phyloP scores from a whole-genome alignment of 2,888 invertebrate genomes.

The Lamproptera curius region DNA sequence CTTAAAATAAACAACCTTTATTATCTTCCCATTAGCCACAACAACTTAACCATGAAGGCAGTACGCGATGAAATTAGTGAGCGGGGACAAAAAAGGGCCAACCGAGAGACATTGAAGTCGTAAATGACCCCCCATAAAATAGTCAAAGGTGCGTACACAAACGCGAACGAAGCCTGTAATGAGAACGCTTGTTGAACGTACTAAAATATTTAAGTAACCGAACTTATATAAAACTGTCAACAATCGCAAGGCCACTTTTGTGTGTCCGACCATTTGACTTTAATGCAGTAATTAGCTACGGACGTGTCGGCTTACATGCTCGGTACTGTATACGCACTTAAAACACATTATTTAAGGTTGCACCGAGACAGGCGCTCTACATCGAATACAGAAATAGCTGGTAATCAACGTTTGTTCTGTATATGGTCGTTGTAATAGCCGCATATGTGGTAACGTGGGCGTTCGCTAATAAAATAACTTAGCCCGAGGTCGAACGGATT shows the following conservation, averaged over 20 bases:
- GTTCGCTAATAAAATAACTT: constrained; percentile 21
- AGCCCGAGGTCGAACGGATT: constrained; percentile 11
- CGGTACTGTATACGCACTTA: too few species aligned
- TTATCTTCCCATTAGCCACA: neutral
- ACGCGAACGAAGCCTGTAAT: too few species aligned
- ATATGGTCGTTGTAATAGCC: constrained; percentile 19
- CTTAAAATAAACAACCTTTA: neutral
- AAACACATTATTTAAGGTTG: constrained; percentile 14
- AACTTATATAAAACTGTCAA: too few species aligned
- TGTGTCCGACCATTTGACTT: too few species aligned
- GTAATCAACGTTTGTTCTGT: constrained; percentile 21
- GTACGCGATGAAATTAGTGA: constrained; percentile 6
- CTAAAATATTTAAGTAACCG: too few species aligned
- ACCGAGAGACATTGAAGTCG: neutral
- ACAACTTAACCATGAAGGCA: neutral
- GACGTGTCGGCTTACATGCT: too few species aligned
- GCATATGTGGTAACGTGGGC: constrained; percentile 20
- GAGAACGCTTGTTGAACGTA: too few species aligned
- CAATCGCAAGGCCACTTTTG: too few species aligned
- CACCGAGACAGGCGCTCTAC: constrained; percentile 9
- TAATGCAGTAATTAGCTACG: too few species aligned
- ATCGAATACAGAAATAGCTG: constrained; percentile 16
- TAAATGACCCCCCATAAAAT: constrained; percentile 12
- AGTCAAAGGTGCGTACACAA: too few species aligned
- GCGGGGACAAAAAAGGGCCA: neutral